These are phyloP conservation scores for Polydrusus pterygomalis DNA, from an alignment of 2,888 invertebrate species.

Conservation along the genomic window DNA sequence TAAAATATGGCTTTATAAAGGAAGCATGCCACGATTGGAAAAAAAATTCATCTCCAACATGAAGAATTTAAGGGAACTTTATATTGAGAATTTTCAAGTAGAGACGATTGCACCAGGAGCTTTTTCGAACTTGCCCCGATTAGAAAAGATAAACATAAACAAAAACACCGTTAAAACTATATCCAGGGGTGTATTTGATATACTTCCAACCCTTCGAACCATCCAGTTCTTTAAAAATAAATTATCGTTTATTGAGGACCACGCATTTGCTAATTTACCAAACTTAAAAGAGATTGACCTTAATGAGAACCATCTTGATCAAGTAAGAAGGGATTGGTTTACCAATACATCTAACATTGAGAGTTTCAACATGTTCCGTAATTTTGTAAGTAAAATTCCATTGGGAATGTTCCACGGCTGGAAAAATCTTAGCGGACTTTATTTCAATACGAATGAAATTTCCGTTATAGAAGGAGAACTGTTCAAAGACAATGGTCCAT, in stretches of 20 bases:
- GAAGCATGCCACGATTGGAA: not conserved
- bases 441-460: conserved; percentile 7
- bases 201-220: not conserved
- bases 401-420: conserved; percentile 12
- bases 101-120: not conserved
- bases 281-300: not conserved
- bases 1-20: not conserved
- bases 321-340: not conserved
- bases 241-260: not conserved
- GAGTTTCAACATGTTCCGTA: not conserved
- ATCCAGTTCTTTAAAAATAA: not conserved
- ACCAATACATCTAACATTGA: conserved; percentile 1
- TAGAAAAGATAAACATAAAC: not conserved
- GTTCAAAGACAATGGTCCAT: not conserved
- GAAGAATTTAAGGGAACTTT: not conserved
- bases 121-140: not conserved
- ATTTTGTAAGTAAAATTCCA: not conserved
- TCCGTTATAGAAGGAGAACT: not conserved
- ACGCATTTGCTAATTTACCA: not conserved
- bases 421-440: not conserved
- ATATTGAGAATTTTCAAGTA: not conserved
- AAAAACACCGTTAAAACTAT: not conserved
- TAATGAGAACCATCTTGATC: not conserved
- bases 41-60: not conserved
- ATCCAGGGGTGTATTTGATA: not conserved